phyloP scores from a whole-genome alignment of 2,797 vertebrate genomes.

The Amblyopsis hoosieri region DNA sequence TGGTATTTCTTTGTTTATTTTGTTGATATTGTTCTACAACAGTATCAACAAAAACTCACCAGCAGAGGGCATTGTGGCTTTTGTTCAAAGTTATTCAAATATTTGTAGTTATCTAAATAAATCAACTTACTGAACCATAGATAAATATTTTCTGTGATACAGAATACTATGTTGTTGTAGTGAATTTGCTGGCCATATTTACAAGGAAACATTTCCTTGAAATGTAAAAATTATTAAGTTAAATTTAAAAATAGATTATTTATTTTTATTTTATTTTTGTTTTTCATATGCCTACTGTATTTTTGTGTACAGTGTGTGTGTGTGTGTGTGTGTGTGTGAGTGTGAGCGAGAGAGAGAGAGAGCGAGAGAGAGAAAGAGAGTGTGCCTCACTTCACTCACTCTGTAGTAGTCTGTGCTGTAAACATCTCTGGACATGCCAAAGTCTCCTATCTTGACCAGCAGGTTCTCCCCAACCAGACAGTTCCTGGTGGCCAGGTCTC shows the following conservation, averaged over 20 bases:
- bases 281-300: conserved; percentile 12
- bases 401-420: conserved; percentile 99
- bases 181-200: no score
- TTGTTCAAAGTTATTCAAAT: not conserved
- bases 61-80: conserved; percentile 66
- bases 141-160: conserved; percentile 3
- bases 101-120: not conserved
- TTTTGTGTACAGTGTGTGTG: not conserved
- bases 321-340: not conserved
- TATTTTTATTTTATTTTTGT: conserved; percentile 39
- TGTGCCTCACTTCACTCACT: conserved; percentile 76
- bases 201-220: no score
- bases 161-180: not conserved
- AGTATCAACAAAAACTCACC: conserved; percentile 11
- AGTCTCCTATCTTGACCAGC: conserved; percentile 98
- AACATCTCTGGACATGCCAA: conserved; percentile 98
- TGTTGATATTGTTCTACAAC: conserved; percentile 7
- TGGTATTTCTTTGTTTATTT: conserved; percentile 12
- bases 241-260: conserved; percentile 58
- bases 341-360: conserved; percentile 1
- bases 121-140: not conserved
- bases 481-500: conserved; percentile 96
- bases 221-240: conserved; percentile 58
- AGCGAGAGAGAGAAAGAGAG: not conserved
- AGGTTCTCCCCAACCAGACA: conserved; percentile 97